Evolutionary conservation across 2,113 vertebrate species (phyloP).

Genomic region (Sceloporus undulatus): DNA sequence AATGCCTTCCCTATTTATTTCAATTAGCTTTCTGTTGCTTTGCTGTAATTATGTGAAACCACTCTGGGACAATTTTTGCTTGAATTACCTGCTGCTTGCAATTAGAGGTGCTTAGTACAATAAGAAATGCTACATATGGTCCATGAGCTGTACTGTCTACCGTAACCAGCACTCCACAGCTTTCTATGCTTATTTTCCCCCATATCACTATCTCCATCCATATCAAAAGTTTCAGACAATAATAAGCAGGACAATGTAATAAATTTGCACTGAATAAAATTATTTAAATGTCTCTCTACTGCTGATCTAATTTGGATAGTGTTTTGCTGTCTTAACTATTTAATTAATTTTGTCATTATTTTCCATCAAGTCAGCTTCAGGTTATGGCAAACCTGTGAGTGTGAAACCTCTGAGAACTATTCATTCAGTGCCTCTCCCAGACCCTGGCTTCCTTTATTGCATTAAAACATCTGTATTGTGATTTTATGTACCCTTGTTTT

Average conservation of each 20-base stretch:
- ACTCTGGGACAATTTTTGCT: neutral
- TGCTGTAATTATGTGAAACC: slow-evolving; percentile 3
- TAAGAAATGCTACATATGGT: neutral
- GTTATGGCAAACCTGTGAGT: too few relatives aligned
- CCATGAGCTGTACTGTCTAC: slow-evolving; percentile 5
- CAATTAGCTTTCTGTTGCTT: slow-evolving; percentile 13
- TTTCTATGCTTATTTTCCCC: neutral
- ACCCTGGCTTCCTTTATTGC: too few relatives aligned
- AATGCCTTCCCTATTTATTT: slow-evolving; percentile 4
- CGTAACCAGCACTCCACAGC: neutral
- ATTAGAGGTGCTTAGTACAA: neutral
- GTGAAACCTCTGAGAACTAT: too few relatives aligned
- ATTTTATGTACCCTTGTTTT: too few relatives aligned
- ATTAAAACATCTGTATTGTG: too few relatives aligned
- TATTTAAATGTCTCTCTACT: neutral
- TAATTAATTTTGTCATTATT: neutral
- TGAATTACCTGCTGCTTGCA: slow-evolving; percentile 4
- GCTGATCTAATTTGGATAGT: neutral
- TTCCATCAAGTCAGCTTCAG: too few relatives aligned
- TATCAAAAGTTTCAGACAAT: neutral
- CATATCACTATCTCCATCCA: neutral
- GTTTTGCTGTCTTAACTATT: neutral
- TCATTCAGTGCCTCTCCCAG: too few relatives aligned
- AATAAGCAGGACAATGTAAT: neutral
- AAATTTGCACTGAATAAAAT: neutral